These are phyloP conservation scores for Lycaon pictus DNA, from an alignment of 2,113 vertebrate species.

Conservation along the genomic window DNA sequence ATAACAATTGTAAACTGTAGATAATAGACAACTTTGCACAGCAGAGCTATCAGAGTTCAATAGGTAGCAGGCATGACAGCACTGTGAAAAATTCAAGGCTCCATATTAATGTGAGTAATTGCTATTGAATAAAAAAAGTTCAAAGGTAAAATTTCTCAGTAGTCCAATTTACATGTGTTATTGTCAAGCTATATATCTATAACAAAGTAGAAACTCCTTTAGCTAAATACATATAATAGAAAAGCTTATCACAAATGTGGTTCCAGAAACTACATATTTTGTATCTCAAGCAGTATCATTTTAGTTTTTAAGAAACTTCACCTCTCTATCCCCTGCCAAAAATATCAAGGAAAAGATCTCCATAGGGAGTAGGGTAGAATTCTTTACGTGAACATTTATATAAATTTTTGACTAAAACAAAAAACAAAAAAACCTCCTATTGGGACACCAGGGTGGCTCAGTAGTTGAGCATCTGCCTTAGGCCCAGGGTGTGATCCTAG, in stretches of 20 bases:
- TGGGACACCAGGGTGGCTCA: too few species aligned
- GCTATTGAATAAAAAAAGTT: not conserved
- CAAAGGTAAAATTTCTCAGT: not conserved
- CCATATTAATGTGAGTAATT: conserved; percentile 18
- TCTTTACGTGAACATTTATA: not conserved
- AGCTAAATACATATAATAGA: not conserved
- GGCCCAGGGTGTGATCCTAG: too few species aligned
- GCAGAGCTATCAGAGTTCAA: conserved; percentile 17
- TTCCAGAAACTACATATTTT: not conserved
- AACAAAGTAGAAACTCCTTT: conserved; percentile 21
- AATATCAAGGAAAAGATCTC: not conserved
- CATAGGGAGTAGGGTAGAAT: conserved; percentile 6
- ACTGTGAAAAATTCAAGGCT: conserved; percentile 23
- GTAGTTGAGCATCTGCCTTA: too few species aligned
- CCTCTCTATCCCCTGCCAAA: not conserved
- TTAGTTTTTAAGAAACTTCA: conserved; percentile 46
- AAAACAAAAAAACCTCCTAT: too few species aligned
- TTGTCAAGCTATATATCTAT: conserved; percentile 34
- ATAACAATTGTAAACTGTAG: conserved; percentile 57
- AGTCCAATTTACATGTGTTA: not conserved
- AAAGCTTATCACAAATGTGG: not conserved
- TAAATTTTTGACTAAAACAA: not conserved
- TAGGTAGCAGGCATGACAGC: not conserved
- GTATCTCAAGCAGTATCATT: conserved; percentile 18
- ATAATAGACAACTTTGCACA: conserved; percentile 39